Evolutionary conservation across 1,140 invertebrate species (phyloP), one percentile per base, ranked within the genome.

Genomic region (Drosophila sechellia): DNA sequence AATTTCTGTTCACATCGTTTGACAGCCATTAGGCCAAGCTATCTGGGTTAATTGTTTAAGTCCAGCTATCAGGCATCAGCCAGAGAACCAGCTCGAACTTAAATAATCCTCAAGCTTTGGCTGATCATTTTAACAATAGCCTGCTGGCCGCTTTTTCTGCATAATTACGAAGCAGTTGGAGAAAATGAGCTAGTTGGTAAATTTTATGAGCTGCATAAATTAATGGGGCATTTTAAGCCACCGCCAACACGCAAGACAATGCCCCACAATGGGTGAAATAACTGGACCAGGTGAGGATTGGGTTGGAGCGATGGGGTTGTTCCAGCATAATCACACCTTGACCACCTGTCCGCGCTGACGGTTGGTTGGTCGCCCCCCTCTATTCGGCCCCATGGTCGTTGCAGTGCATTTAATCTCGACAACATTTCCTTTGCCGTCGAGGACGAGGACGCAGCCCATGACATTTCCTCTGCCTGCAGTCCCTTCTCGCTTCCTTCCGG

Each of bases 381-480:
- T 42, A 40, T 37, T 54, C 40, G 50, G 49, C 45, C 35, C 35
- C 68, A 53, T 54, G 49, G 58, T 35, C 49, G 48, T 49, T 66
- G 84, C 64, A 58, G 79, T 58, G 76, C 76, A 87, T 87, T 87
- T 87, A 87, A 87, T 87, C 83, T 87, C 79, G 76, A 56, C 71
- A 89, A 73, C 83, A 73, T 87, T 87, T 87, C 83, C 84, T 87
- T 89, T 84, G 54, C 63, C 64, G 63, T 45, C 72, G 72, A 76
- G 54, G 72, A 76, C 72, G 72, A 76, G 54, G 72, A 76, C 72
- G 71, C 71, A 76, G 73, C 45, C 77, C 69, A 79, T 83, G 84
- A 87, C 83, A 83, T 89, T 87, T 87, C 79, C 83, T 87, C 83
- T 87, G 72, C 70, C 70, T 56, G 70, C 58, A 81, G 54, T 31